These are phyloP conservation scores for Nyctibius bracteatus DNA, from an alignment of 2,113 vertebrate genomes.

Conservation along the genomic window DNA sequence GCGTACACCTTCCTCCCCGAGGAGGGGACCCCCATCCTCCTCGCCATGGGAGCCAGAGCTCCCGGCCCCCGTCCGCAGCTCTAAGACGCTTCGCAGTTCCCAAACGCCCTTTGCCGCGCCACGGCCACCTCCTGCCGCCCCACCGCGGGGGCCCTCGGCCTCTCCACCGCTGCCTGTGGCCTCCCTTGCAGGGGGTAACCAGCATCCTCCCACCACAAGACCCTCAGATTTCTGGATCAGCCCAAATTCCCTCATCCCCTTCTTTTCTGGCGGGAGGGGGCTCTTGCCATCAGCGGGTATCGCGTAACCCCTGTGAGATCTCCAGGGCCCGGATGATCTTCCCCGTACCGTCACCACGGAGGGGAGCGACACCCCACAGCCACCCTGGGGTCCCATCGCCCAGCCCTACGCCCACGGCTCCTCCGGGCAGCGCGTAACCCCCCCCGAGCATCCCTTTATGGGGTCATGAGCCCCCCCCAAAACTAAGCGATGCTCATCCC, in stretches of 20 bases:
- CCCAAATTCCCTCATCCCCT: neutral
- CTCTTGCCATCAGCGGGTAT: neutral
- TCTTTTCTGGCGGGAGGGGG: neutral
- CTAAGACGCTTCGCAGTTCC: neutral
- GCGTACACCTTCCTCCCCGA: accelerated
- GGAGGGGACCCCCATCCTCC: neutral
- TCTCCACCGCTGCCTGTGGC: neutral
- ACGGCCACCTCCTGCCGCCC: neutral
- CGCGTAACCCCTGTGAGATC: neutral
- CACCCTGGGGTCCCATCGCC: neutral
- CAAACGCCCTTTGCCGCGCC: too few species aligned
- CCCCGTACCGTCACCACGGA: accelerated
- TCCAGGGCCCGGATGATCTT: neutral
- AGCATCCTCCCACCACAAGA: neutral
- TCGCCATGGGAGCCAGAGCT: neutral
- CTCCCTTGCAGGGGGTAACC: neutral
- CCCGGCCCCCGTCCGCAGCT: accelerated
- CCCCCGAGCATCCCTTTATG: accelerated
- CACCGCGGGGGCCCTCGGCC: accelerated
- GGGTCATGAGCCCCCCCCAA: neutral
- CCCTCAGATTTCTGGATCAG: neutral
- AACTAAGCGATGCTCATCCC: neutral
- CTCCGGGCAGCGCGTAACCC: accelerated
- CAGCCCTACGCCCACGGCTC: neutral
- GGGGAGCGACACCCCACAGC: too few species aligned